These are phyloP conservation scores for Drosophila testacea DNA, from an alignment of 2,888 invertebrate genomes.

Conservation along the genomic window DNA sequence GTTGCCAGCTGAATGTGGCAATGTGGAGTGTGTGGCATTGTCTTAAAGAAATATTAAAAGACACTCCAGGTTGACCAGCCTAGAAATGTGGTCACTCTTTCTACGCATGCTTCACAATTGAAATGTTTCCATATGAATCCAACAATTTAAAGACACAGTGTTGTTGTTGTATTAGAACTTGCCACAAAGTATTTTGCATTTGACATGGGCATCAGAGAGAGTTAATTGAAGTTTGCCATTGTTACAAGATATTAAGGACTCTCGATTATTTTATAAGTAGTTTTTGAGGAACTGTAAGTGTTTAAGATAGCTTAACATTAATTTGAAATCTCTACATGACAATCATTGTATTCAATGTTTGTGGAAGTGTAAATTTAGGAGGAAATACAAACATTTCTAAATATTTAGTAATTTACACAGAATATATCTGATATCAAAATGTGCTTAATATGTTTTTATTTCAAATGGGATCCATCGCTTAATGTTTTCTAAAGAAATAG, in stretches of 20 bases:
- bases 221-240: conserved; percentile 38
- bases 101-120: conserved; percentile 21
- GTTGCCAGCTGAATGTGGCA: conserved; percentile 47
- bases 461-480: no score
- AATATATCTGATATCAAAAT: no score
- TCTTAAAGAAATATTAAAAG: conserved; percentile 48
- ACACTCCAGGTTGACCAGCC: conserved; percentile 18
- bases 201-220: conserved; percentile 45
- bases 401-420: no score
- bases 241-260: conserved; percentile 22
- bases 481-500: no score
- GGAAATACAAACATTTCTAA: no score
- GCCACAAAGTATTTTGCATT: conserved; percentile 47
- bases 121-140: conserved; percentile 37
- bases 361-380: no score
- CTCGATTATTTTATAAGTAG: conserved; percentile 3
- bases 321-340: background rate
- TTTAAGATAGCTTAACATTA: background rate
- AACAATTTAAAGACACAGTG: conserved; percentile 23
- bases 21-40: conserved; percentile 40
- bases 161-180: conserved; percentile 25
- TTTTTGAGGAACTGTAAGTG: background rate
- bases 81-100: conserved; percentile 6
- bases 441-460: no score
- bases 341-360: background rate